Evolutionary conservation across 2,797 vertebrate genomes (phyloP).

Genomic region (Hippoglossus hippoglossus): DNA sequence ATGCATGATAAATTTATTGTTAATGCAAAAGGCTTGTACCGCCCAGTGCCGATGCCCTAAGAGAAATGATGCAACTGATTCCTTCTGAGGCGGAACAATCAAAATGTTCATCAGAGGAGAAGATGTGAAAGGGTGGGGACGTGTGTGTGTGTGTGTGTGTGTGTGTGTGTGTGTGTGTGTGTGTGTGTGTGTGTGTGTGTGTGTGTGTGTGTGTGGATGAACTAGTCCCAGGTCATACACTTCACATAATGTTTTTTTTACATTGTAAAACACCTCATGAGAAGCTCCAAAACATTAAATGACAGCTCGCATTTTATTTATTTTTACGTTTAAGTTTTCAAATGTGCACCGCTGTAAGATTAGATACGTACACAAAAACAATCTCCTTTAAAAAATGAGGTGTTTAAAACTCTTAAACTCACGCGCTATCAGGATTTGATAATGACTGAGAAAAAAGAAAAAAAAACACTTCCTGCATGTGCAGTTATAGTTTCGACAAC

Average conservation of each 20-base stretch:
- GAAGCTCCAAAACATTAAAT: slow-evolving; percentile 12
- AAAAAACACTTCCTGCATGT: slow-evolving; percentile 63
- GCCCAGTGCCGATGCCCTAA: slow-evolving; percentile 74
- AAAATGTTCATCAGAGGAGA: slow-evolving; percentile 76
- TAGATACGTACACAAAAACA: not conserved
- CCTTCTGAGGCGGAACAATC: slow-evolving; percentile 77
- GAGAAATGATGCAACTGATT: slow-evolving; percentile 80
- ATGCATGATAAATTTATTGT: slow-evolving; percentile 82
- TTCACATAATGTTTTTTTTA: slow-evolving; percentile 8
- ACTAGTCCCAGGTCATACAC: slow-evolving; percentile 34
- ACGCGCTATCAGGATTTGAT: slow-evolving; percentile 27
- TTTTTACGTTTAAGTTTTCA: not conserved
- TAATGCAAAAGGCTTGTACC: slow-evolving; percentile 84
- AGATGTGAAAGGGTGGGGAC: slow-evolving; percentile 41
- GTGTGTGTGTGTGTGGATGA: slow-evolving; percentile 18
- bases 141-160: slow-evolving; percentile 10
- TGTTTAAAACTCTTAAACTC: not conserved
- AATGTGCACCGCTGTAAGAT: not conserved
- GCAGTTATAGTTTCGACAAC: slow-evolving; percentile 56
- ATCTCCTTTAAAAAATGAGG: not conserved
- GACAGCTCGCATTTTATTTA: not conserved
- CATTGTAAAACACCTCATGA: slow-evolving; percentile 3
- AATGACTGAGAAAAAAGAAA: slow-evolving; percentile 43
- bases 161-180: slow-evolving; percentile 9
- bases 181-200: slow-evolving; percentile 10